Conservation (phyloP, 2,888 invertebrate species). For the Caenorhabditis parvicauda region DNA sequence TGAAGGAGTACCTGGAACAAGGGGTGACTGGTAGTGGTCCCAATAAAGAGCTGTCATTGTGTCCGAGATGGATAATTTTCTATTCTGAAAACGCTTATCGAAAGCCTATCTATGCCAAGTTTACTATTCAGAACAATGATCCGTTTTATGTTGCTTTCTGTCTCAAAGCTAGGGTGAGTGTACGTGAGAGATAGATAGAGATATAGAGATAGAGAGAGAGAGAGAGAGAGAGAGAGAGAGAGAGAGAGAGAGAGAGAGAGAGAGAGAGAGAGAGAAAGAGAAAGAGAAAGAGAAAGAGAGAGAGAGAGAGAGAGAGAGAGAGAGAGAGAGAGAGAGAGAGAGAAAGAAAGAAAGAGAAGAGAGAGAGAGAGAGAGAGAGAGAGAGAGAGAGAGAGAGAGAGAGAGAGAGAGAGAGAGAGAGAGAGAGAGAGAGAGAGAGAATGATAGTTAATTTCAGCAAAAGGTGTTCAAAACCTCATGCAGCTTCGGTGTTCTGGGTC, state of each 20-base stretch:
- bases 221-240: too few relatives aligned
- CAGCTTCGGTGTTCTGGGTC: slow-evolving; percentile 12
- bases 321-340: slow-evolving; percentile 6
- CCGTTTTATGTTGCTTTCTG: too few relatives aligned
- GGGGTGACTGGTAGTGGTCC: too few relatives aligned
- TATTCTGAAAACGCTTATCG: too few relatives aligned
- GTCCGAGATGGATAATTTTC: too few relatives aligned
- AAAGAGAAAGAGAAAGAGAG: slow-evolving; percentile 9
- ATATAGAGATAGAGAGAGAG: too few relatives aligned
- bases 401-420: slow-evolving; percentile 1
- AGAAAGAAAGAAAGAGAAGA: slow-evolving; percentile 8
- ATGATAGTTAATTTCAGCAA: slow-evolving; percentile 2
- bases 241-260: background rate
- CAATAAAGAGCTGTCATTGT: too few relatives aligned
- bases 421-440: slow-evolving; percentile 1
- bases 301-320: background rate
- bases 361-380: background rate
- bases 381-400: background rate
- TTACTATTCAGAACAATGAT: too few relatives aligned
- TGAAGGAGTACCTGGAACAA: too few relatives aligned
- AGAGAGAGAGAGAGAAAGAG: background rate
- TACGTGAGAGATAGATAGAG: too few relatives aligned
- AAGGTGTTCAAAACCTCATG: slow-evolving; percentile 9
- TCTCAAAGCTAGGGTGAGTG: too few relatives aligned
- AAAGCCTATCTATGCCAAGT: too few relatives aligned